Percentiles rank a stretch among this genome's conserved stretches.
These are phyloP conservation scores for Gallinago undulata DNA, from an alignment of 2,113 vertebrate species.

Conservation along the genomic window DNA sequence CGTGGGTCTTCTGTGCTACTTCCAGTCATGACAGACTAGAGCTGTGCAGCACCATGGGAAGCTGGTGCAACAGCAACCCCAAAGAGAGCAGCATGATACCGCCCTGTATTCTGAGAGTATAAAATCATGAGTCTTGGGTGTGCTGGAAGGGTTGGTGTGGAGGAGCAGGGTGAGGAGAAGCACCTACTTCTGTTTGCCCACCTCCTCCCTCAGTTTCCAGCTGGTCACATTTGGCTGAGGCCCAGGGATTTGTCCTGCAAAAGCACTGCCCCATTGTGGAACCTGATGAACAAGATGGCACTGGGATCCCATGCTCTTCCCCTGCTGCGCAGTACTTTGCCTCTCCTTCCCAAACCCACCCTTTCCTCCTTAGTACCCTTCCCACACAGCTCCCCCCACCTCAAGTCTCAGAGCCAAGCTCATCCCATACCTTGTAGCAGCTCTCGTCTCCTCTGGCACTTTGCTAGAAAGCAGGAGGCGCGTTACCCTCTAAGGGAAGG, in stretches of 20 bases:
- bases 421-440: background rate
- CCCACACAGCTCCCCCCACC: background rate
- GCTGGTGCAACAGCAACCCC: background rate
- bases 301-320: background rate
- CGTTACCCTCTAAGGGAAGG: background rate
- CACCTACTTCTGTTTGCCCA: background rate
- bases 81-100: background rate
- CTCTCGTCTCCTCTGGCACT: background rate
- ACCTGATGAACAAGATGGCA: background rate
- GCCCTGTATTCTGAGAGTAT: background rate
- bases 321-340: accelerated
- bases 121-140: background rate
- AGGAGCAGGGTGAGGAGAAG: background rate
- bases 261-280: background rate
- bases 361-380: background rate
- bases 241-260: background rate
- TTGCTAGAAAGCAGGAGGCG: background rate
- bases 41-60: background rate
- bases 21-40: background rate
- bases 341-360: background rate
- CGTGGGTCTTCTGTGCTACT: background rate
- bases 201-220: background rate
- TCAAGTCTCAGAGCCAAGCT: background rate
- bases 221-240: background rate
- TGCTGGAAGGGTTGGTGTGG: background rate